These are phyloP conservation scores for Amazona vittata DNA, from an alignment of 2,113 vertebrate species.

Conservation along the genomic window DNA sequence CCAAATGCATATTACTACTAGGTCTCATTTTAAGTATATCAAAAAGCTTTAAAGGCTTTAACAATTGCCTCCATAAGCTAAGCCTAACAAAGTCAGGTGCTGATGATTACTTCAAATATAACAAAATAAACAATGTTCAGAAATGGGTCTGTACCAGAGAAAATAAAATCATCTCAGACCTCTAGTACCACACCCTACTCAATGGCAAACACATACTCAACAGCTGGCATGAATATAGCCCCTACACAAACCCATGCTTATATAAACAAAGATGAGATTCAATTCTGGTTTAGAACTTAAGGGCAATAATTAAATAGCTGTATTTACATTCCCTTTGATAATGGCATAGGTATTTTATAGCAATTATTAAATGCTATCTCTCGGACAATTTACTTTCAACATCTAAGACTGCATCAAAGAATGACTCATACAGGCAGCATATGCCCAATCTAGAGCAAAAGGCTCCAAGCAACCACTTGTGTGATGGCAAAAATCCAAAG, in stretches of 20 bases:
- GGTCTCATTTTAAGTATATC: background rate
- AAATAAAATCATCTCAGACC: background rate
- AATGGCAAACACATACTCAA: background rate
- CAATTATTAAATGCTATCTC: background rate
- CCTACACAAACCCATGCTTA: background rate
- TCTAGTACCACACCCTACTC: background rate
- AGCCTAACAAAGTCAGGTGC: background rate
- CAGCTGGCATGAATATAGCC: background rate
- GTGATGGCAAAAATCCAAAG: background rate
- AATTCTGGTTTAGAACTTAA: background rate
- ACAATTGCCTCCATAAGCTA: background rate
- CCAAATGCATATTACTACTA: background rate
- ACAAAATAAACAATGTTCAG: background rate
- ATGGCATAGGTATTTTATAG: background rate
- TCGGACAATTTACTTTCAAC: background rate
- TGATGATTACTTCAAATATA: background rate
- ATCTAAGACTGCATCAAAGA: background rate
- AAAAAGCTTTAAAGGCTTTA: background rate
- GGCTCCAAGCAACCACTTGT: background rate
- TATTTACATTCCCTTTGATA: background rate
- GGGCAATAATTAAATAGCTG: background rate
- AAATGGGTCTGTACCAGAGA: background rate
- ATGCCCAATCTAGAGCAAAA: background rate
- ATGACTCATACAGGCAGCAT: constrained; percentile 17
- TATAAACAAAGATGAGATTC: background rate